These are phyloP conservation scores for Nemotelus pantherinus DNA, from an alignment of 2,888 invertebrate species.

Conservation along the genomic window DNA sequence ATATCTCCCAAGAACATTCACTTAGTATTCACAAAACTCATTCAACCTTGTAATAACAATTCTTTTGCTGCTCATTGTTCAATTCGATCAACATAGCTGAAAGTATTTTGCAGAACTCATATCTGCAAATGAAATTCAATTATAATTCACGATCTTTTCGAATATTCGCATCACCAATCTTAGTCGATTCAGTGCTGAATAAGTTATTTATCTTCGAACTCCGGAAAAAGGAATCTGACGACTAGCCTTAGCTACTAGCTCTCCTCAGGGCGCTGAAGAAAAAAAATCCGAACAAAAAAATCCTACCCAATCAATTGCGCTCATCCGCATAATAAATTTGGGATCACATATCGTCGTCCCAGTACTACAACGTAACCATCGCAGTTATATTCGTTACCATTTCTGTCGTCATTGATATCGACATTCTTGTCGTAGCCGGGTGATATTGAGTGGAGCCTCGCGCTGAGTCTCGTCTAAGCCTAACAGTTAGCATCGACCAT, in stretches of 20 bases:
- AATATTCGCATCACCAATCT: conserved; percentile 29
- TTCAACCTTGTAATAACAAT: conserved; percentile 34
- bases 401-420: background rate
- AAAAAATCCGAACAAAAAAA: conserved; percentile 12
- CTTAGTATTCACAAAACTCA: background rate
- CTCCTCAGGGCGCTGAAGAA: too few species aligned
- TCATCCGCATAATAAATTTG: conserved; percentile 46
- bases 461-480: too few species aligned
- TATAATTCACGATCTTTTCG: conserved; percentile 19
- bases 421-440: conserved; percentile 4
- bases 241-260: too few species aligned
- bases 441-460: background rate
- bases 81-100: background rate
- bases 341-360: conserved; percentile 29
- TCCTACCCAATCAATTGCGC: conserved; percentile 44
- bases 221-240: background rate
- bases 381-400: background rate
- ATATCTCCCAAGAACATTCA: too few species aligned
- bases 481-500: too few species aligned
- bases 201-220: background rate
- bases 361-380: background rate
- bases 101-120: background rate
- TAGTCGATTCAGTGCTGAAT: background rate
- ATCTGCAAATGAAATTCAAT: conserved; percentile 32
- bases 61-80: background rate